Percentiles rank a stretch among this genome's conserved stretches.
Evolutionary conservation across 2,888 invertebrate species (phyloP).

Genomic region (Fabriciana adippe): DNA sequence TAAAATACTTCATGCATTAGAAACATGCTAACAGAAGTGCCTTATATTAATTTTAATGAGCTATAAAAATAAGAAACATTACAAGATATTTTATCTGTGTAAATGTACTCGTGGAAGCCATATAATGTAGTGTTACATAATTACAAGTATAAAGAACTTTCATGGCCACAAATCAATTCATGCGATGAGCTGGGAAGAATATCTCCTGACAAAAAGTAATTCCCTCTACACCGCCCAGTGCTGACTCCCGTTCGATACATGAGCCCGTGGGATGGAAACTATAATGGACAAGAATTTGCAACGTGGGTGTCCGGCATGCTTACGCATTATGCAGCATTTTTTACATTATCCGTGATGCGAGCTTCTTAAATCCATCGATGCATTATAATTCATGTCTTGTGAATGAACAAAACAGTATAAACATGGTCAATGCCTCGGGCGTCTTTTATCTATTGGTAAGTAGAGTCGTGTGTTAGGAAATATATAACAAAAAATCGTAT

Average conservation of each 20-base stretch:
- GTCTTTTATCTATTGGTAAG: slow-evolving; percentile 26
- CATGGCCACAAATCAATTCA: slow-evolving; percentile 43
- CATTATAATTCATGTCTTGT: slow-evolving; percentile 67
- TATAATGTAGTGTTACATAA: slow-evolving; percentile 31
- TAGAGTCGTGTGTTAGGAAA: slow-evolving; percentile 27
- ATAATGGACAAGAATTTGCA: slow-evolving; percentile 67
- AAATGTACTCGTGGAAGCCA: slow-evolving; percentile 30
- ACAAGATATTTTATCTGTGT: slow-evolving; percentile 14
- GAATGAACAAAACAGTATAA: slow-evolving; percentile 62
- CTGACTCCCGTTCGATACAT: slow-evolving; percentile 70
- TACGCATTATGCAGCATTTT: slow-evolving; percentile 68
- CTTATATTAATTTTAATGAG: slow-evolving; percentile 19
- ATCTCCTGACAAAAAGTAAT: slow-evolving; percentile 62
- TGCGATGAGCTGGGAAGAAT: slow-evolving; percentile 63
- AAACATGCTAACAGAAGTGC: slow-evolving; percentile 13
- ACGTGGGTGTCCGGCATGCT: slow-evolving; percentile 76
- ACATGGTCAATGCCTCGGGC: slow-evolving; percentile 46
- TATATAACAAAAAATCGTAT: not conserved
- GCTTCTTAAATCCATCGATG: slow-evolving; percentile 59
- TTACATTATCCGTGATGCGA: slow-evolving; percentile 51
- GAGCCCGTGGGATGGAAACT: slow-evolving; percentile 73
- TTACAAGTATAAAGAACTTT: slow-evolving; percentile 28
- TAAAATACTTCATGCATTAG: not conserved
- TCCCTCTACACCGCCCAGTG: slow-evolving; percentile 63
- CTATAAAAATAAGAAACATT: slow-evolving; percentile 14